Evolutionary conservation across 2,888 invertebrate genomes (phyloP).

Genomic region (Pandemis corylana): DNA sequence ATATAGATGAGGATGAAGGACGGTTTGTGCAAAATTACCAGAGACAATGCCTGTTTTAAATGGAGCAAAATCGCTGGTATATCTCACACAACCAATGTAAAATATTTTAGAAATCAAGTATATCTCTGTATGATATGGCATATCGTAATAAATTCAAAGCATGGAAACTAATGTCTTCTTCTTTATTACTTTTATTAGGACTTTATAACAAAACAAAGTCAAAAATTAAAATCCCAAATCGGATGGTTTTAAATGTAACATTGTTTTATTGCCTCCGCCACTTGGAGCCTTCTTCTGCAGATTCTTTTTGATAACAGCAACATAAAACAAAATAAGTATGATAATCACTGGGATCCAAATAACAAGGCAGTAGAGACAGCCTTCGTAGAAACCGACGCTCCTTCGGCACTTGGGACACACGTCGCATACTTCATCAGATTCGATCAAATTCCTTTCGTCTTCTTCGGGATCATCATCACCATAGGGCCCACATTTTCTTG

Average conservation of each 20-base stretch:
- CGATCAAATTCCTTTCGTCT: background rate
- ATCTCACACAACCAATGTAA: background rate
- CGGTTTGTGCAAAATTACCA: too few relatives aligned
- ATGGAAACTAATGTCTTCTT: background rate
- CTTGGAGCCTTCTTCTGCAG: constrained; percentile 21
- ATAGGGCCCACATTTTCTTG: background rate
- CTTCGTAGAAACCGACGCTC: constrained; percentile 59
- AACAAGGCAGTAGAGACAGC: constrained; percentile 61
- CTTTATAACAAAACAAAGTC: constrained; percentile 27
- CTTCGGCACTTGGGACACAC: constrained; percentile 31
- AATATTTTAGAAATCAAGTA: background rate
- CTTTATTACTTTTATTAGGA: background rate
- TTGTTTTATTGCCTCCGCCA: constrained; percentile 30
- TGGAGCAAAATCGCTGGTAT: too few relatives aligned
- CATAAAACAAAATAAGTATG: constrained; percentile 58
- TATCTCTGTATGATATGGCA: background rate
- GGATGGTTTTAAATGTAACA: constrained; percentile 53
- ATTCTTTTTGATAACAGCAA: constrained; percentile 56
- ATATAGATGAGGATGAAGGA: too few relatives aligned
- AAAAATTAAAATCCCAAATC: constrained; percentile 68
- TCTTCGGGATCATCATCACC: background rate
- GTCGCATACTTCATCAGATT: background rate
- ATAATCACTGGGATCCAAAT: constrained; percentile 65
- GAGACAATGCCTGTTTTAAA: too few relatives aligned
- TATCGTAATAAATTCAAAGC: background rate